Base-by-base conservation (phyloP, 2,797 vertebrate species). In the Apogon hyalosoma region DNA sequence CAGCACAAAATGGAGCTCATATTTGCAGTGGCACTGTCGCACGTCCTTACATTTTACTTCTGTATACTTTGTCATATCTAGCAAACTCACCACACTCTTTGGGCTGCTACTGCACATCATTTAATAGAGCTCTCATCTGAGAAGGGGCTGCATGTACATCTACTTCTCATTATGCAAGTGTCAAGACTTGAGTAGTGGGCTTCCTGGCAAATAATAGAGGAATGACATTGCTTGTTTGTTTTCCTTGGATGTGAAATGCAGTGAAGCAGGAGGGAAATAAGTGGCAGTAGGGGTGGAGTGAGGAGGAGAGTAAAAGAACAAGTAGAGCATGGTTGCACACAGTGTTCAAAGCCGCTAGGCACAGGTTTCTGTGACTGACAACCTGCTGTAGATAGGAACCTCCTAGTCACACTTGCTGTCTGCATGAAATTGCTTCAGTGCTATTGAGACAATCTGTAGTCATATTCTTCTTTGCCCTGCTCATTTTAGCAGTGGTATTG, bases 221-320 rank as follows among this genome's bases (percentile, higher is more conserved):
- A 88, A 84, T 88, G 87, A 79, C 84, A 86, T 81, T 72, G 73
- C 86, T 87, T 87, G 81, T 87, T 90, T 92, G 86, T 84, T 89
- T 88, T 84, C 68, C 69, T 77, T 60, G 58, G 82, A 86, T 87
- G 77, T 80, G 77, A 84, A 83, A 90, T 63, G 81, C 69, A 53
- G 47, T 74, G 87, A 74, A 85, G 83, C 87, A 77, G 63, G 79
- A 80, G 67, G 49, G 52, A 66, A 83, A 69, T 77, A 3, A 33
- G 45, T 12, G 19, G 43, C 2, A 55, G 77, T 69, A 67, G 66
- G 70, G 75, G 69, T 7, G 57, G 66, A 66, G 76, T 24, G 73
- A 65, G 46, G 63, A 54, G n/a, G 11, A 41, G 69, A 79, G 66
- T 53, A 31, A 75, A 75, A 59, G 82, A 83, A 85, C 82, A 84